Conservation (phyloP, 35 echinoderm and acorn worm species). For the Hemicentrotus pulcherrimus region DNA sequence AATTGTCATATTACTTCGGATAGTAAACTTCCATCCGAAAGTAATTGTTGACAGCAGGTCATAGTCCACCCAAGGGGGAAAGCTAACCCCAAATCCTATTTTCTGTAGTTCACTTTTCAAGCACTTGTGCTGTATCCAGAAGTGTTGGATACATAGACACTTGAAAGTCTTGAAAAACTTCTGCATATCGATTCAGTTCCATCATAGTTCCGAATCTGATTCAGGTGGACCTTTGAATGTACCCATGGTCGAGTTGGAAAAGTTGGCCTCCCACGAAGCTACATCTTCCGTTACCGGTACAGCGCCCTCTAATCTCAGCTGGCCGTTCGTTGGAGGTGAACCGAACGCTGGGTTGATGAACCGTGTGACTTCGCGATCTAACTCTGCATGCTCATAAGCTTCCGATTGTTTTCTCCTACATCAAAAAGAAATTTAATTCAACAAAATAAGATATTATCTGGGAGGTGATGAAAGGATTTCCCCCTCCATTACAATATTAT, state of each 20-base stretch:
- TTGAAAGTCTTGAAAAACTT: neutral
- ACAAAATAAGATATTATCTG: neutral
- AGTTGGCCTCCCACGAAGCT: conserved; percentile 16
- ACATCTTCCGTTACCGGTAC: neutral
- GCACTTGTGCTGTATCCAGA: neutral
- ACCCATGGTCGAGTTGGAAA: neutral
- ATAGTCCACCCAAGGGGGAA: no score
- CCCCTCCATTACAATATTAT: no score
- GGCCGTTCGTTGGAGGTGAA: neutral
- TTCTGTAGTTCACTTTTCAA: neutral
- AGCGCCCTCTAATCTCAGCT: conserved; percentile 21
- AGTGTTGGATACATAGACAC: neutral
- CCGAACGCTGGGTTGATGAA: conserved; percentile 31
- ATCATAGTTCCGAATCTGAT: conserved; percentile 20
- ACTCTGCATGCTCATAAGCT: neutral
- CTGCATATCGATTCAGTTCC: neutral
- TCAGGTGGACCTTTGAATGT: conserved; percentile 17
- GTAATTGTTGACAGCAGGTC: no score
- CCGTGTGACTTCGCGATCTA: neutral
- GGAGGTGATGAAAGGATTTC: neutral
- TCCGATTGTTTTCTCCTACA: conserved; percentile 14
- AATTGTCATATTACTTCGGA: no score
- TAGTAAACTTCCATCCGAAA: no score
- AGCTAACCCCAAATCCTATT: no score
- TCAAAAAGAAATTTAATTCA: neutral